Conservation (phyloP, 2,113 vertebrate genomes). For the Tragelaphus strepsiceros region DNA sequence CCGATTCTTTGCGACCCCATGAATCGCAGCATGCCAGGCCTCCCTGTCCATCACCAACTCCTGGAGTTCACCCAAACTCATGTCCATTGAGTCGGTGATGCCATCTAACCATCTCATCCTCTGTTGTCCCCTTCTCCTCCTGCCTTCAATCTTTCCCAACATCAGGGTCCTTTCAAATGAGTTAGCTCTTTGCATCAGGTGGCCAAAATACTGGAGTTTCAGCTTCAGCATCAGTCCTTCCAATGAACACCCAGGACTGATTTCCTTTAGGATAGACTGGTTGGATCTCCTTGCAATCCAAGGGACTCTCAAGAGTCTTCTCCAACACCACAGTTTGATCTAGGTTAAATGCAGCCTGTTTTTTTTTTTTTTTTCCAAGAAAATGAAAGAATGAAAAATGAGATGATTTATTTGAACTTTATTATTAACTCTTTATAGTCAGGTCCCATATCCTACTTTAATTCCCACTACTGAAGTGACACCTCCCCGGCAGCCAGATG, state of each 20-base stretch:
- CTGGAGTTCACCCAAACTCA: not conserved
- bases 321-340: not conserved
- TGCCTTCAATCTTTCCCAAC: not conserved
- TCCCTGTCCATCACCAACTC: not conserved
- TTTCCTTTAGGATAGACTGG: not conserved
- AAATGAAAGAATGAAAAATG: conserved; percentile 32
- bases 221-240: not conserved
- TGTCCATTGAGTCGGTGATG: not conserved
- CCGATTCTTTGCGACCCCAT: not conserved
- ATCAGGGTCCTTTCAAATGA: not conserved
- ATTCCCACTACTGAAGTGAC: not conserved
- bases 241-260: not conserved
- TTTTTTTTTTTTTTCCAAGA: not conserved
- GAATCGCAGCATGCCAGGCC: not conserved
- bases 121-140: not conserved
- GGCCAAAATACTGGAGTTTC: not conserved
- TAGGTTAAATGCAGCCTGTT: not conserved
- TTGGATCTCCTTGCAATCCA: not conserved
- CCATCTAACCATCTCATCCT: not conserved
- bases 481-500: not conserved
- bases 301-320: not conserved
- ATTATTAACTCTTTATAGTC: not conserved
- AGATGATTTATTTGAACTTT: not conserved
- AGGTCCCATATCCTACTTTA: not conserved
- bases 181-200: not conserved